Evolutionary conservation across 2,797 vertebrate genomes (phyloP), one percentile per base, ranked within the genome.

Genomic region (Trachops cirrhosus): DNA sequence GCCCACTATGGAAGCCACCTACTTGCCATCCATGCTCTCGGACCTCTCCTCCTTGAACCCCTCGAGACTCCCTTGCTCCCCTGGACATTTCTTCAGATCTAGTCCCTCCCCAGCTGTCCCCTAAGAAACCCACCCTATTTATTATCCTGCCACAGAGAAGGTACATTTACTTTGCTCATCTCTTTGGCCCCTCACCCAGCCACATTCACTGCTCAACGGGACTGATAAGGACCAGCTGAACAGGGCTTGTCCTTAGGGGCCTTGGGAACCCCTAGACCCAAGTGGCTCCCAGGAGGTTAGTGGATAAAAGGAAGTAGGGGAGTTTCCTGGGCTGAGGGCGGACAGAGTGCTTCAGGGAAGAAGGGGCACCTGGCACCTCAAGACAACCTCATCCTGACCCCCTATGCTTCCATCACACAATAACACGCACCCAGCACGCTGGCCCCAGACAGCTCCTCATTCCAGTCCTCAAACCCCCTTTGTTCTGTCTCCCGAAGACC

Each of bases 21-120:
- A n/a, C 32, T 85, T 93, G 85, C n/a, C 77, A 92, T 57, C 87
- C 44, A 18, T 37, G 9, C 24, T 80, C 6, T 82, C 48, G 44
- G 62, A 8, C 39, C 73, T 77, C 87, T 91, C 73, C 19, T 86
- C 39, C 62, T 70, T 2, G 14, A 79, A 32, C 9, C 41, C 41
- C 68, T 78, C 62, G n/a, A 68, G 74, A 50, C 3, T 7, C 46
- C 44, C 39, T 34, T 67, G 34, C 37, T 84, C 2, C 24, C 59
- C 24, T 39, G 34, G 21, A 92, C 34, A 57, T n/a, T 22, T 52
- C 44, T 79, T 73, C 11, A 8, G 62, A 59, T n/a, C 41, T 57
- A 19, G 3, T 3, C 8, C 15, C 21, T 26, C 46, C 18, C 57
- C 59, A n/a, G 68, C 24, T 15, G 11, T 16, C 24, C 29, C 24